Evolutionary conservation across 2,113 vertebrate species (phyloP), one percentile per base, ranked within the genome.

Genomic region (Noctilio leporinus): DNA sequence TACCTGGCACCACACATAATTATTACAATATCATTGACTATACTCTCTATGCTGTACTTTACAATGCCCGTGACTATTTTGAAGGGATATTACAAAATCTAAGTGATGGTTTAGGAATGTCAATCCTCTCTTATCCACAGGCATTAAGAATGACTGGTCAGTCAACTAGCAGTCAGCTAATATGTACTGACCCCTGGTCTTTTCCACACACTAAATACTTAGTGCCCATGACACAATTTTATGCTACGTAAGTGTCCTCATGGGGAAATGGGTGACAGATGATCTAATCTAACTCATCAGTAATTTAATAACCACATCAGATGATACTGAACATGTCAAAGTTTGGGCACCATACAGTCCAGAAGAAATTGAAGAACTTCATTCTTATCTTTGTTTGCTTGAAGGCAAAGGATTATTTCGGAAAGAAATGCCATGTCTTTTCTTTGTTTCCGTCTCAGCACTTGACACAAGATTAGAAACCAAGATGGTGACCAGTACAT

Each of bases 241-340:
- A 49, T 2, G 0, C 35, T 45, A 14, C 30, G 38, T 35, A 45
- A 70, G 76, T 81, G 30, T 57, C 24, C 3, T 0, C 7, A 1
- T 35, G 22, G 76, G 22, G 35, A 19, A 57, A 22, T 59, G 77
- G 10, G 22, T 30, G 11, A 24, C 16, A 9, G 11, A 14, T 70
- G 22, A 81, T 35, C 35, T 57, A 45, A 81, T 35, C 35, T 57
- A 45, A 55, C 49, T 57, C 35, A 19, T 57, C 10, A 22, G 26
- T 14, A 53, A 53, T 45, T 16, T n/a, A 9, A 59, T 10, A 38
- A 33, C 9, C 11, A 51, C 15, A 38, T 59, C 4, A 7, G 2
- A 8, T 49, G 5, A 35, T 65, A 72, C 38, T 51, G n/a, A 75
- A 16, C 5, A 33, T 70, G 53, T 2, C 24, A 69, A 92, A 49